These are phyloP conservation scores for Cichladusa arquata DNA, from an alignment of 2,113 vertebrate genomes.

Conservation along the genomic window DNA sequence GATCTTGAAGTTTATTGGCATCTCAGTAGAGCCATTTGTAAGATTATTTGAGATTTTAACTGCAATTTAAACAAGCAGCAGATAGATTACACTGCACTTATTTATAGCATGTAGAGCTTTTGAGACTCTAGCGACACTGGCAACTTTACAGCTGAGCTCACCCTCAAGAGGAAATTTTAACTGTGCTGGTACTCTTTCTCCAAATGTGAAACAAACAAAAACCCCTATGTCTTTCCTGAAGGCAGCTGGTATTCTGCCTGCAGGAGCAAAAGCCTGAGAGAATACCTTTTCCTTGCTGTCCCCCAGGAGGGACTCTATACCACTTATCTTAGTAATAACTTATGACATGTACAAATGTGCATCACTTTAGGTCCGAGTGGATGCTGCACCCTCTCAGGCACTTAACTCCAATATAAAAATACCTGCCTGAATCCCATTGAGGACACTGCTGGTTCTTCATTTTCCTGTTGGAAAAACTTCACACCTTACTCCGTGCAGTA, in stretches of 20 bases:
- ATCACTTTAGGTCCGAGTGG: neutral
- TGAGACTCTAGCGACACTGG: neutral
- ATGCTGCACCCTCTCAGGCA: neutral
- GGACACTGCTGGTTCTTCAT: neutral
- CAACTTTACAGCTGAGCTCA: neutral
- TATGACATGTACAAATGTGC: neutral
- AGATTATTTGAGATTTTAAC: neutral
- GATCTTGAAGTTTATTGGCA: neutral
- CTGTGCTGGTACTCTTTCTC: neutral
- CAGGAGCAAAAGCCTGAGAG: neutral
- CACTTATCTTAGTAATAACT: neutral
- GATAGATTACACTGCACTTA: neutral
- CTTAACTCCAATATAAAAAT: neutral
- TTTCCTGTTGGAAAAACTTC: neutral
- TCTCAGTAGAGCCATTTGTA: neutral
- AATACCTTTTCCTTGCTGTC: neutral
- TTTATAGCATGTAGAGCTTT: neutral
- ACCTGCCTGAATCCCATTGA: neutral
- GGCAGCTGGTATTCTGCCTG: neutral
- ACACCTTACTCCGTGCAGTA: neutral
- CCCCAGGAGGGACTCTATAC: neutral
- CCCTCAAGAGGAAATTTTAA: conserved; percentile 6
- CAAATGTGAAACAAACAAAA: neutral
- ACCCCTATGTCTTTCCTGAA: neutral
- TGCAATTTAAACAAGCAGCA: neutral